Percentiles rank a stretch among this genome's conserved stretches.
Evolutionary conservation across 2,888 invertebrate species (phyloP).

Genomic region (Petrolisthes manimaculis): DNA sequence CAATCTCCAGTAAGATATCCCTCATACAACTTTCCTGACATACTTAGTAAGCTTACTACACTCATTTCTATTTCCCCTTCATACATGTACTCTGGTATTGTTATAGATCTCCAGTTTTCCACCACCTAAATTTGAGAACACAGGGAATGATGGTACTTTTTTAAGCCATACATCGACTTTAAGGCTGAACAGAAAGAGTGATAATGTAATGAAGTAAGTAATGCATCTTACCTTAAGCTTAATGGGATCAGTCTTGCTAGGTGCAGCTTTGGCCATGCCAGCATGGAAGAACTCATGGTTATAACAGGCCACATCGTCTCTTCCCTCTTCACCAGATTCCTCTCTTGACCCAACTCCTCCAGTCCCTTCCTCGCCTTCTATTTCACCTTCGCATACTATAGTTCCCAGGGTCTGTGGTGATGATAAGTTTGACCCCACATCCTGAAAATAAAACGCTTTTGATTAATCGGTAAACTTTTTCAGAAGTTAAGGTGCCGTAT

Average conservation of each 20-base stretch:
- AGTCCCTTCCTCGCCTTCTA: conserved; percentile 21
- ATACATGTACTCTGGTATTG: too few species aligned
- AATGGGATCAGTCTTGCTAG: conserved; percentile 35
- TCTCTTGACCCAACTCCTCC: conserved; percentile 6
- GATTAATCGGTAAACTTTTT: too few species aligned
- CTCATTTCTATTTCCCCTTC: too few species aligned
- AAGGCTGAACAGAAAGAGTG: neutral
- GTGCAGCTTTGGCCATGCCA: conserved; percentile 52
- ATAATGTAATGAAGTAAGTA: neutral
- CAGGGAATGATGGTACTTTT: too few species aligned
- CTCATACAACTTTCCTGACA: too few species aligned
- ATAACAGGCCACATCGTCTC: conserved; percentile 49
- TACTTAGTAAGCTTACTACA: too few species aligned
- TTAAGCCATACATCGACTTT: too few species aligned
- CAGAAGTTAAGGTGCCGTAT: too few species aligned
- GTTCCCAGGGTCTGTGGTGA: conserved; percentile 43
- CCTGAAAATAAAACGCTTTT: conserved; percentile 18
- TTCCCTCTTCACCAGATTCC: conserved; percentile 21
- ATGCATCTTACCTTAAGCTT: conserved; percentile 38
- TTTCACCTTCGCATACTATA: conserved; percentile 40
- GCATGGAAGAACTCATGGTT: conserved; percentile 60
- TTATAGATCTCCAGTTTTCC: too few species aligned
- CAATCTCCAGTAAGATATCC: too few species aligned
- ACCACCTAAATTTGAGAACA: too few species aligned
- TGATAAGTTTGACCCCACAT: conserved; percentile 44